Conservation (phyloP, 2,113 vertebrate genomes). For the Cebidichthys violaceus region DNA sequence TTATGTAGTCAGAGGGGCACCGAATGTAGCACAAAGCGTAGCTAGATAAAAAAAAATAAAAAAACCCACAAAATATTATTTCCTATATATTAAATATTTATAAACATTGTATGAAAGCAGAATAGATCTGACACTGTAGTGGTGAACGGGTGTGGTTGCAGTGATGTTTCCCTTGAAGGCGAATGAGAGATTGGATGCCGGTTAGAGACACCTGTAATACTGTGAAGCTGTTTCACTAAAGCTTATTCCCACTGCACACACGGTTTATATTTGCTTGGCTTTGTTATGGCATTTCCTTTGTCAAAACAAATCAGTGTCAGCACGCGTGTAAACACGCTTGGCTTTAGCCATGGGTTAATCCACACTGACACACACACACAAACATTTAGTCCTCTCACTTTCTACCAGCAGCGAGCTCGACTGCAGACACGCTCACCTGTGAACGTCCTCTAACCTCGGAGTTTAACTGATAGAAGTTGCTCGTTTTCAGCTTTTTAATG, state of each 20-base stretch:
- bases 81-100: constrained; percentile 56
- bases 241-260: constrained; percentile 60
- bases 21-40: constrained; percentile 8
- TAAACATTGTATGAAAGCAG: constrained; percentile 29
- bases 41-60: constrained; percentile 11
- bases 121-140: neutral
- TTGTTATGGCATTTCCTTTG: constrained; percentile 72
- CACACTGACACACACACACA: constrained; percentile 24
- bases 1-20: constrained; percentile 8
- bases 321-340: constrained; percentile 59
- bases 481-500: neutral
- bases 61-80: constrained; percentile 42
- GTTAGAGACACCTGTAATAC: constrained; percentile 59
- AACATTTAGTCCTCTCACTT: neutral
- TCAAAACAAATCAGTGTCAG: constrained; percentile 74
- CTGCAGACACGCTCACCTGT: constrained; percentile 40
- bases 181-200: constrained; percentile 32
- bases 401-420: neutral
- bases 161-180: constrained; percentile 35
- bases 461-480: neutral
- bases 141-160: constrained; percentile 13
- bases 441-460: constrained; percentile 31
- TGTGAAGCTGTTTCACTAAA: constrained; percentile 47
- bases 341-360: constrained; percentile 70
- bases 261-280: constrained; percentile 71